phyloP scores from a whole-genome alignment of 2,113 vertebrate genomes.

The Dicentrarchus labrax region DNA sequence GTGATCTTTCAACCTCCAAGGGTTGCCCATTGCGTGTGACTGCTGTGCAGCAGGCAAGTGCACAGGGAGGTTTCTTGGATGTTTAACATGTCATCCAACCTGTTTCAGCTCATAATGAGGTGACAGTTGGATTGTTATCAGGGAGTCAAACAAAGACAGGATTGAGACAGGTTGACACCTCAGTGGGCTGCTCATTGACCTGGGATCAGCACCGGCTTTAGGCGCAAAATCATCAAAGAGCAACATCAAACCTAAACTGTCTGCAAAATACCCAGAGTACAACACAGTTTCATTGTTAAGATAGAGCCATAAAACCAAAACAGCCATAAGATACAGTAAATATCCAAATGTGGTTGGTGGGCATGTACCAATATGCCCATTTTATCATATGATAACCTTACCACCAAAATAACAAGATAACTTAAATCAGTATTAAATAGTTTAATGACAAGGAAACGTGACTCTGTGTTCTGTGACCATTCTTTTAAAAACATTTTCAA shows the following conservation, averaged over 20 bases:
- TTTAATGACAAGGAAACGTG: neutral
- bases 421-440: neutral
- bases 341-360: neutral
- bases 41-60: slow-evolving; percentile 22
- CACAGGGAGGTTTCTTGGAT: slow-evolving; percentile 70
- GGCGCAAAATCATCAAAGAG: slow-evolving; percentile 28
- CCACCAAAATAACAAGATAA: neutral
- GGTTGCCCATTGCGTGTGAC: slow-evolving; percentile 71
- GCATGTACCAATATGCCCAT: neutral
- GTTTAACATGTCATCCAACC: slow-evolving; percentile 79
- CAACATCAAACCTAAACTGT: slow-evolving; percentile 2
- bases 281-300: neutral
- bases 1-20: slow-evolving; percentile 41
- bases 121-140: slow-evolving; percentile 82
- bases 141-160: slow-evolving; percentile 68
- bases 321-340: neutral
- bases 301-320: neutral
- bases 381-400: neutral
- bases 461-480: too few species aligned
- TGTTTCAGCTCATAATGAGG: slow-evolving; percentile 73
- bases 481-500: too few species aligned
- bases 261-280: neutral
- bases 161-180: slow-evolving; percentile 61
- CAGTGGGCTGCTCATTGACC: slow-evolving; percentile 47
- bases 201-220: slow-evolving; percentile 1